Base-by-base conservation (phyloP, 2,113 vertebrate genomes). In the Odocoileus hemionus region DNA sequence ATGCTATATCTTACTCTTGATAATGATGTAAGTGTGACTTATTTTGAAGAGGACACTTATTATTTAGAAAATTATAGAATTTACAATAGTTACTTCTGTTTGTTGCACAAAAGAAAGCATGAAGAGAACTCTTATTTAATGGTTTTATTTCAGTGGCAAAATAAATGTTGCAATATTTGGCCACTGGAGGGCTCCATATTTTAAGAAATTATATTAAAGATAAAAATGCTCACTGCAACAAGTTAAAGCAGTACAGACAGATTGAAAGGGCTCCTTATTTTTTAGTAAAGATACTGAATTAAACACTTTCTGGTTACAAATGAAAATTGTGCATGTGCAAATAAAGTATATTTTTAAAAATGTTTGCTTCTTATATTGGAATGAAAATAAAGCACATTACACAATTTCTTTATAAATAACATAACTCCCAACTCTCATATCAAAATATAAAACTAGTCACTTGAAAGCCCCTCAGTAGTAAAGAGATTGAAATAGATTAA, bases 101-200 rank as follows among this genome's bases (percentile, higher is more conserved):
- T 88, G 4, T 95, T 91, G 33, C 86, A 25, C 50, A 60, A 82
- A 76, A 39, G 50, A 87, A 94, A 76, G 30, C 12, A n/a, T 61
- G 4, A 80, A 47, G 15, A 89, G 25, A 86, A 60, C 74, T 94
- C 12, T 79, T 94, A 84, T 57, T 93, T 76, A 80, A 55, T 89
- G 7, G 54, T 95, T 74, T 86, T 82, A 17, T 94, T 94, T 80
- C 70, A 83, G 36, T 96, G 47, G 23, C 61, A 89, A 61, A 92
- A 47, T 87, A 85, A 97, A 95, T 96, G 36, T 43, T 74, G 39
- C 70, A 76, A 43, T 76, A 96, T 93, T 96, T 98, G 89, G 52
- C 97, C 97, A 97, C 95, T 97, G 82, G 92, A 93, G 96, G 96
- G 96, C 94, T 97, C 95, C 91, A 96, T 96, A 97, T 97, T 96